phyloP scores from a whole-genome alignment of 2,113 vertebrate genomes.

The Gorilla gorilla region DNA sequence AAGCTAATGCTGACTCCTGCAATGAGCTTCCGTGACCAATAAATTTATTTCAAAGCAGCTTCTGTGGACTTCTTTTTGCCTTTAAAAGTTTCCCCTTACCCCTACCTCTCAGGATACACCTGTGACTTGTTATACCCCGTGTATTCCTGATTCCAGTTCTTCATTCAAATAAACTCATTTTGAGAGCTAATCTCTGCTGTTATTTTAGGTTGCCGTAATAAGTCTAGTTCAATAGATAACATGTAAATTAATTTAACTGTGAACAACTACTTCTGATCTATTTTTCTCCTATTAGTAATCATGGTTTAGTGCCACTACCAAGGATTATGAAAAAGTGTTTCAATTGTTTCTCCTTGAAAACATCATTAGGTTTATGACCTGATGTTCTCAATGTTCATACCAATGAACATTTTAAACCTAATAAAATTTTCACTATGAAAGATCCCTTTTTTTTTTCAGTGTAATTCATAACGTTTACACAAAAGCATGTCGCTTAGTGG shows the following conservation, averaged over 20 bases:
- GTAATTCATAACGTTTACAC: too few relatives aligned
- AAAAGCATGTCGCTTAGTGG: too few relatives aligned
- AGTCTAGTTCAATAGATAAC: too few relatives aligned
- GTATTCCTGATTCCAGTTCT: too few relatives aligned
- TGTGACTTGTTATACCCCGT: background rate
- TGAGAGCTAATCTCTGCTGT: too few relatives aligned
- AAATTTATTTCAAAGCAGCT: background rate
- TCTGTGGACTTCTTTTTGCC: background rate
- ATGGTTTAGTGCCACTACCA: too few relatives aligned
- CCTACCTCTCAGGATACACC: background rate
- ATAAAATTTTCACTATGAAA: background rate
- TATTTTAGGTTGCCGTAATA: too few relatives aligned
- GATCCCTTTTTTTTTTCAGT: background rate
- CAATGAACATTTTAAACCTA: background rate
- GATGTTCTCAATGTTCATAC: too few relatives aligned
- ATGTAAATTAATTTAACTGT: too few relatives aligned
- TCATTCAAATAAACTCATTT: too few relatives aligned
- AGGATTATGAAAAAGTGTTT: background rate
- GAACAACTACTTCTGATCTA: background rate
- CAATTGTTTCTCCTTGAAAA: background rate
- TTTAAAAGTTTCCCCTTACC: background rate
- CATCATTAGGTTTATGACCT: background rate
- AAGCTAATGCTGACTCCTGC: background rate
- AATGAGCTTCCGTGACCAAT: background rate
- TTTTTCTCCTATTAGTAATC: too few relatives aligned